Evolutionary conservation across 2,888 invertebrate genomes (phyloP), one percentile per base, ranked within the genome.

Genomic region (Philereme transversata): DNA sequence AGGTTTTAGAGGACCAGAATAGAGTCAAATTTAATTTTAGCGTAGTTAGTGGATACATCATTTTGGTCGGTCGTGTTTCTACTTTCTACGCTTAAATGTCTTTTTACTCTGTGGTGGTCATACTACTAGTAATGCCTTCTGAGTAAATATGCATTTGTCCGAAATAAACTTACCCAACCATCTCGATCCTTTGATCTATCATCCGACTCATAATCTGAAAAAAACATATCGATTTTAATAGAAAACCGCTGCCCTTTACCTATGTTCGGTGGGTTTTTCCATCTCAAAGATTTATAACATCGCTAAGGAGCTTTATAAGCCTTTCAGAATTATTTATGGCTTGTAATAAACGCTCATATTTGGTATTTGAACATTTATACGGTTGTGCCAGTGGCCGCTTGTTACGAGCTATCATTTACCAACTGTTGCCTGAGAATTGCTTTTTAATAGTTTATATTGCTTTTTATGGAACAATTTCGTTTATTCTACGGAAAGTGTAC

Each of bases 311-410:
- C 63, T 69, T 69, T 69, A 68, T 69, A 69, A 71, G 67, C 67
- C 67, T 71, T 71, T 65, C 62, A 67, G 71, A 71, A 71, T 71
- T 71, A 71, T 69, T 71, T 71, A 71, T 71, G 66, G 69, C 51
- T 61, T 62, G 70, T 68, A 70, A 70, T 70, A 70, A 70, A 68
- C 70, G 70, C 70, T 70, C 65, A 68, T 68, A 68, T 70, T 70
- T 68, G 70, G 67, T 68, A 65, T 70, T 68, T 67, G 65, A 70
- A 64, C 70, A 60, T 64, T 70, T 62, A 68, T 65, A 64, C 53
- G 62, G 68, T 60, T 65, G 64, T 65, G 60, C 61, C 51, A 61
- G 65, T 61, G 65, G 68, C 53, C 64, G 54, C 67, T 58, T 61
- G 52, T 48, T 58, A 62, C 48, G 58, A 57, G 49, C 52, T 51